These are phyloP conservation scores for Prionace glauca DNA, from an alignment of 2,797 vertebrate genomes.

Conservation along the genomic window DNA sequence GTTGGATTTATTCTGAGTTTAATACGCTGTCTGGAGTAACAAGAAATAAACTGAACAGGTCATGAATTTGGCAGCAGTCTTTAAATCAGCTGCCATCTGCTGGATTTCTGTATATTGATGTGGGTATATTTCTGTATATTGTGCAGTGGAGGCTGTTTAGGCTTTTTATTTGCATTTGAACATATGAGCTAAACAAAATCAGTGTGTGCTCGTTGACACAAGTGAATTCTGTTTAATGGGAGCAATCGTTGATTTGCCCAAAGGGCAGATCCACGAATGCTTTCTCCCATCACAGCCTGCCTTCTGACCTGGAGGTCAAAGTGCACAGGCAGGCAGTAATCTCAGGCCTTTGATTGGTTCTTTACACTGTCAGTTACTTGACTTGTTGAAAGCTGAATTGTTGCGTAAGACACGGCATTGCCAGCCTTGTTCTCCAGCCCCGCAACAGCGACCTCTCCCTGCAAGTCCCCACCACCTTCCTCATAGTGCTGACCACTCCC, in stretches of 20 bases:
- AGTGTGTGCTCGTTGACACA: neutral
- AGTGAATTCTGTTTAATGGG: neutral
- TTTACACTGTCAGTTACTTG: neutral
- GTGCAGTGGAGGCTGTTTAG: neutral
- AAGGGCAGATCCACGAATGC: neutral
- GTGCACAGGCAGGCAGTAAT: conserved; percentile 13
- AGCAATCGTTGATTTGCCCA: neutral
- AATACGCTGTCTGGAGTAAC: neutral
- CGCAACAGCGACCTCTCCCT: too few relatives aligned
- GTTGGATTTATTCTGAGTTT: neutral
- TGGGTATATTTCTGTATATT: neutral
- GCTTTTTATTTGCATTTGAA: neutral
- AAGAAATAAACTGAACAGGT: neutral
- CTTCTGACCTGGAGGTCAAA: neutral
- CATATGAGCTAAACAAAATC: neutral
- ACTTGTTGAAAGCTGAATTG: neutral
- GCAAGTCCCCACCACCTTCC: too few relatives aligned
- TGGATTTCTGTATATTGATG: conserved; percentile 4
- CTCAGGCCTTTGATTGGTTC: neutral
- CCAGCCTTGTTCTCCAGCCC: too few relatives aligned
- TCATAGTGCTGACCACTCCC: too few relatives aligned
- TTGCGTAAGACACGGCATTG: neutral
- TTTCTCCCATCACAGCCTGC: neutral
- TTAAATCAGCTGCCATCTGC: conserved; percentile 26
- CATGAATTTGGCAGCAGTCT: neutral